phyloP scores from a whole-genome alignment of 2,888 invertebrate genomes.

The Eupithecia tripunctaria region DNA sequence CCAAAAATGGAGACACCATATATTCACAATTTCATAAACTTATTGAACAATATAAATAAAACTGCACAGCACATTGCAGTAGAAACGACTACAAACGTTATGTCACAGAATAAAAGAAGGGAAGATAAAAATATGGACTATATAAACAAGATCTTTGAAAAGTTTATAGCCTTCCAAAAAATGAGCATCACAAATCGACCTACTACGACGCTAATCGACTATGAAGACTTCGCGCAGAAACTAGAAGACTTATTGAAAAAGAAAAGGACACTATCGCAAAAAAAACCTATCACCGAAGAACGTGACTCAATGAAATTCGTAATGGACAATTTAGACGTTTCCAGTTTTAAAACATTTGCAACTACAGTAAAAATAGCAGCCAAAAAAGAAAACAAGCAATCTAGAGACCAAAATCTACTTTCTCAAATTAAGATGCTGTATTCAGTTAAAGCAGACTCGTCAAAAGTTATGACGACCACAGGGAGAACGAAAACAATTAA shows the following conservation, averaged over 20 bases:
- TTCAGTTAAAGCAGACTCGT: not conserved
- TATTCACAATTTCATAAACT: conserved; percentile 19
- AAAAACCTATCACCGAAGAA: not conserved
- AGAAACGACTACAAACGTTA: conserved; percentile 18
- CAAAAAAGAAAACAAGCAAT: conserved; percentile 8
- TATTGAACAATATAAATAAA: conserved; percentile 25
- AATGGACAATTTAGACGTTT: conserved; percentile 7
- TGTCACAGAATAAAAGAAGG: not conserved
- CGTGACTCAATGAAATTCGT: conserved; percentile 16
- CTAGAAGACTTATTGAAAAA: conserved; percentile 39
- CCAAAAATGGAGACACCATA: conserved; percentile 3
- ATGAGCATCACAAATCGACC: conserved; percentile 38
- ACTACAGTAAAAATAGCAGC: not conserved
- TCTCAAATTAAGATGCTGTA: conserved; percentile 17
- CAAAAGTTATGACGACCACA: conserved; percentile 10
- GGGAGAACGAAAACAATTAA: not conserved
- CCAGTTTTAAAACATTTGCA: conserved; percentile 11
- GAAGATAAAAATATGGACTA: conserved; percentile 43
- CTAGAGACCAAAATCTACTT: conserved; percentile 15
- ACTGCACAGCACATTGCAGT: conserved; percentile 7
- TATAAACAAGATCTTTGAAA: conserved; percentile 51
- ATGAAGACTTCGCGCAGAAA: conserved; percentile 39
- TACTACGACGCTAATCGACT: conserved; percentile 28
- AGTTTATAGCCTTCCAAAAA: conserved; percentile 47
- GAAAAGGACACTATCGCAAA: conserved; percentile 9